Conservation (phyloP, 1,140 invertebrate species). For the Oreohelix idahoensis region DNA sequence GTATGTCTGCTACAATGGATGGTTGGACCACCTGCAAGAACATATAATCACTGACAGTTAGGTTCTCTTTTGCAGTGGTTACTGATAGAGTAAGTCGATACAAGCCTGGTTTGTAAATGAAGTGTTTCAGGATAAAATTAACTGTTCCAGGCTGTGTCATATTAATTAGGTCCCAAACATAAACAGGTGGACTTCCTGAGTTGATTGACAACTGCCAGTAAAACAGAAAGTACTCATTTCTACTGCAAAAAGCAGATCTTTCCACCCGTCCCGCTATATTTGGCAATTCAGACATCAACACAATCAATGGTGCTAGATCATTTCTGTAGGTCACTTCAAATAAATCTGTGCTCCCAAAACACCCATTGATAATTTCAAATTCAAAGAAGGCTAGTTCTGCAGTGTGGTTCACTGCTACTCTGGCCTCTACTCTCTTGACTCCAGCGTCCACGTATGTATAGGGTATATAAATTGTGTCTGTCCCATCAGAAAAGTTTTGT, state of each 20-base stretch:
- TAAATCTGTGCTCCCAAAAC: neutral
- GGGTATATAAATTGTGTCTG: neutral
- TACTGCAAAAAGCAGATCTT: neutral
- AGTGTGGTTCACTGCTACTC: neutral
- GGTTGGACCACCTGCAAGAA: neutral
- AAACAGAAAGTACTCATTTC: neutral
- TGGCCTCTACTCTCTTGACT: neutral
- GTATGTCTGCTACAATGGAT: neutral
- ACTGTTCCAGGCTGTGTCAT: neutral
- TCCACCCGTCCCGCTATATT: neutral
- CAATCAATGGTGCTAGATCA: neutral
- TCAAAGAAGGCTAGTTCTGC: neutral
- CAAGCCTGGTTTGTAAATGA: neutral
- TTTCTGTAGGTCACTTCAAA: constrained; percentile 6
- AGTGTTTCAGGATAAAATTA: neutral
- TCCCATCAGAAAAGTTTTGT: neutral
- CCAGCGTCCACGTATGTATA: neutral
- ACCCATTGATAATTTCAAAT: neutral
- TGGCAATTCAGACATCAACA: neutral
- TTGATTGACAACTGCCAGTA: neutral
- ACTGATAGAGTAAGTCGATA: neutral
- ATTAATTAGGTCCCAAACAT: neutral
- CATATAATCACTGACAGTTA: neutral
- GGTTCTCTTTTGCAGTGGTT: neutral
- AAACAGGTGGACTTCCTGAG: neutral